Evolutionary conservation across 2,888 invertebrate species (phyloP), one percentile per base, ranked within the genome.

Genomic region (Lasioglossum villosulum): DNA sequence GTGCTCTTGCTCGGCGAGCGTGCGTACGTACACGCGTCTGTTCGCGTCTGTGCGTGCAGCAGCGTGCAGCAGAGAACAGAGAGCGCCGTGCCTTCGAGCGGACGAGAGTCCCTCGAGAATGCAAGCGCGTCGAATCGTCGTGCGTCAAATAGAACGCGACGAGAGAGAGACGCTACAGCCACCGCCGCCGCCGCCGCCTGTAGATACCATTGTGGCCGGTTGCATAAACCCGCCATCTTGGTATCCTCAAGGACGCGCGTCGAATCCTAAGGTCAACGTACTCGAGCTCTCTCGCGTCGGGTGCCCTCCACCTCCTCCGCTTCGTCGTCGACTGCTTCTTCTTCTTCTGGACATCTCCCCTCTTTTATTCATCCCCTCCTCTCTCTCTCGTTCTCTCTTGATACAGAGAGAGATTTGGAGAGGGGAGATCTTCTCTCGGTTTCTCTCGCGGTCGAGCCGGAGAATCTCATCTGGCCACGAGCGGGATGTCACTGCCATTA

Each of bases 151-250:
- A 91, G 92, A 91, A 91, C 87, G 87, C 89, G 88, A 91, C 88
- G 89, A 88, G 88, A 79, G 77, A 52, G 88, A 79, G 77, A 75
- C 76, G 84, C 79, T 76, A 78, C 83, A 85, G 52, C 52, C 23
- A 23, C 52, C 23, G 8, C 45, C 45, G 45, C 45, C 45, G 45
- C 52, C 52, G 52, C 52, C 23, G 86, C 86, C 84, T 70, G 85
- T 83, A 80, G 90, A 89, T 89, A 90, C 89, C 87, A 93, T 93
- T 93, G 92, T 92, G 91, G 92, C 89, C 88, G 90, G 91, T 94
- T 94, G 93, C 93, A 94, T 94, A 94, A 94, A 94, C 90, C 90
- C 92, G 93, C 91, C 93, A 93, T 93, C 92, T 93, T 93, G 91
- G 93, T 92, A 91, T 91, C 92, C 92, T 94, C 94, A 94, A 94